phyloP scores from a whole-genome alignment of 1,140 invertebrate genomes.

The Halictus rubicundus region DNA sequence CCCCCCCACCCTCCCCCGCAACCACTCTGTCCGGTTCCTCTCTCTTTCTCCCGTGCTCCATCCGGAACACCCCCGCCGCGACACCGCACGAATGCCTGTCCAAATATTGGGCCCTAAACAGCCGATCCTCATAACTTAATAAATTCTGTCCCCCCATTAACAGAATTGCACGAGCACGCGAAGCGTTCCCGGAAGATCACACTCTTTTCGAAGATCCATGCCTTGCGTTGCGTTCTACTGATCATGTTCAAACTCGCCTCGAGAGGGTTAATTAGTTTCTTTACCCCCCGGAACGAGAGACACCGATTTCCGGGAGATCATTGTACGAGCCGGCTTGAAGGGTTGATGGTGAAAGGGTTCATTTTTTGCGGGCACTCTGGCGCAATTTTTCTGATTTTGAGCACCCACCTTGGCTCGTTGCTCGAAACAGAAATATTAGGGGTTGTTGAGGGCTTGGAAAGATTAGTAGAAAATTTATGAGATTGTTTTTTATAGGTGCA shows the following conservation, averaged over 20 bases:
- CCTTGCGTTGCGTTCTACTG: too few relatives aligned
- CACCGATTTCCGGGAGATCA: too few relatives aligned
- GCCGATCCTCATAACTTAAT: constrained; percentile 6
- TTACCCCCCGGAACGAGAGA: not conserved
- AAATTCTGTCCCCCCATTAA: not conserved
- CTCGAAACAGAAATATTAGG: too few relatives aligned
- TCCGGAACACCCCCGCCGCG: not conserved
- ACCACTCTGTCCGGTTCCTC: not conserved
- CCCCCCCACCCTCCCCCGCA: not conserved
- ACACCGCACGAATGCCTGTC: constrained; percentile 14
- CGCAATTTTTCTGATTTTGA: too few relatives aligned
- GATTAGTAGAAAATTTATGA: too few relatives aligned
- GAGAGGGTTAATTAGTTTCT: not conserved
- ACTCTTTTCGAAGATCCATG: too few relatives aligned
- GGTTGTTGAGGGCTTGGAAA: too few relatives aligned
- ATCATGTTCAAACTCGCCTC: not conserved
- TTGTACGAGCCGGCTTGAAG: too few relatives aligned
- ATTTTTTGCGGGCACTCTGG: too few relatives aligned
- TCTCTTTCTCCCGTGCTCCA: not conserved
- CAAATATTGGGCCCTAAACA: constrained; percentile 12
- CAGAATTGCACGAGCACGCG: not conserved
- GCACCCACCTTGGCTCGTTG: too few relatives aligned
- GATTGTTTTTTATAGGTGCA: too few relatives aligned
- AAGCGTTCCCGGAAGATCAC: not conserved
- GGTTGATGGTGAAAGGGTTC: too few relatives aligned